Base-by-base conservation (phyloP, 2,888 invertebrate genomes). In the Metalampra italica region DNA sequence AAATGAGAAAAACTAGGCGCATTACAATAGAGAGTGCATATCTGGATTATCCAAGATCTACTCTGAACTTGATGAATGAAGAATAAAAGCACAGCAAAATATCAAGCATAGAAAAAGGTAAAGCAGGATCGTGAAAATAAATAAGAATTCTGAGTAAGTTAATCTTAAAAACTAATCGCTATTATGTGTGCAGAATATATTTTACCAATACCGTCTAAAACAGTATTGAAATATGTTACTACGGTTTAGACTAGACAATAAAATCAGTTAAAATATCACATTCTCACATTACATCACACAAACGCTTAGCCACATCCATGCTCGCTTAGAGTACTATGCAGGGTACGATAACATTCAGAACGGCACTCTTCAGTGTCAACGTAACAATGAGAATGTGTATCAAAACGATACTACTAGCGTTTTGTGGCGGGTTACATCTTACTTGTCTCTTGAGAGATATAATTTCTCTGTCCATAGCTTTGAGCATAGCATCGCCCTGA, bases 381-480 rank as follows among this genome's bases (percentile, higher is more conserved):
- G 76, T 79, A 78, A 77, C 55, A 61, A 75, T 85, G 83, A 83
- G 81, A 80, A 84, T 81, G 83, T 67, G 78, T 68, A 62, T 65
- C 59, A 64, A 68, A 68, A 66, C 66, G 71, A 64, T 71, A 75
- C 82, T 83, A 82, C 75, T 71, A 68, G 60, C 58, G 57, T 62
- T 67, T 66, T 67, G 60, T 71, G 69, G 72, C 70, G 63, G 68
- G 68, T 75, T 68, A 72, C 74, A 85, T 92, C 95, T 93, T 94
- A 98, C 98, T 95, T 97, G 97, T 93, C 97, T 94, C 91, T 97
- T 97, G 73, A 98, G 92, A 71, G 97, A 95, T 85, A 97, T 94
- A 80, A 98, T 94, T 91, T 98, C 98, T 77, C 96, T 93, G 87
- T 98, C 98, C 92, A 97, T 95, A 71, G 95, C 94, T 89, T 94